These are phyloP conservation scores for Zeugodacus cucurbitae DNA, from an alignment of 1,140 invertebrate genomes.

Conservation along the genomic window DNA sequence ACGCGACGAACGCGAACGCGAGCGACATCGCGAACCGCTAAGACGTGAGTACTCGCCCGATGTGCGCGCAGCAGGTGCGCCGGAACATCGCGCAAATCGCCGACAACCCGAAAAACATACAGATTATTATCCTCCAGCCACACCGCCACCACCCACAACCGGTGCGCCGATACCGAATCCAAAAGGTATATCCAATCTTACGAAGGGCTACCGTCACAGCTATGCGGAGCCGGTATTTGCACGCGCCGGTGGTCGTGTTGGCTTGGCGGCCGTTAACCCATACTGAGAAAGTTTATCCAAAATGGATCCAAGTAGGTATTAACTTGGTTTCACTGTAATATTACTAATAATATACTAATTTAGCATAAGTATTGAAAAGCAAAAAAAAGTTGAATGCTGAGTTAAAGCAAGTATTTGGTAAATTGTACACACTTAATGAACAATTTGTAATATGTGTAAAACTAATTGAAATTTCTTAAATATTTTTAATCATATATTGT, in stretches of 20 bases:
- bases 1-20: conserved; percentile 3
- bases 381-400: neutral
- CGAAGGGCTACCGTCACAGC: conserved; percentile 69
- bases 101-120: conserved; percentile 43
- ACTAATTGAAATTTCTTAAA: neutral
- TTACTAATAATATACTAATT: conserved; percentile 32
- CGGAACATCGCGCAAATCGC: conserved; percentile 42
- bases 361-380: neutral
- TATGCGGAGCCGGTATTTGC: conserved; percentile 68
- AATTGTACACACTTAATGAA: neutral
- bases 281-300: conserved; percentile 46
- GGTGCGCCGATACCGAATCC: conserved; percentile 38
- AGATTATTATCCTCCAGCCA: conserved; percentile 44
- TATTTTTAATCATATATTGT: neutral
- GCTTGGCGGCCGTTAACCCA: conserved; percentile 64
- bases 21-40: conserved; percentile 14
- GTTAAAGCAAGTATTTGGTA: neutral
- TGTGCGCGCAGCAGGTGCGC: neutral
- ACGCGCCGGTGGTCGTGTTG: conserved; percentile 60
- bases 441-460: neutral
- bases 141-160: conserved; percentile 49
- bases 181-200: conserved; percentile 55
- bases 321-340: neutral
- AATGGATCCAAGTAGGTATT: no score
- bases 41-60: conserved; percentile 46